A percentile compares a stretch with the other conserved stretches of the same genome.
These are phyloP conservation scores for Drosophila demipolita DNA, from an alignment of 2,888 invertebrate species.

Conservation along the genomic window DNA sequence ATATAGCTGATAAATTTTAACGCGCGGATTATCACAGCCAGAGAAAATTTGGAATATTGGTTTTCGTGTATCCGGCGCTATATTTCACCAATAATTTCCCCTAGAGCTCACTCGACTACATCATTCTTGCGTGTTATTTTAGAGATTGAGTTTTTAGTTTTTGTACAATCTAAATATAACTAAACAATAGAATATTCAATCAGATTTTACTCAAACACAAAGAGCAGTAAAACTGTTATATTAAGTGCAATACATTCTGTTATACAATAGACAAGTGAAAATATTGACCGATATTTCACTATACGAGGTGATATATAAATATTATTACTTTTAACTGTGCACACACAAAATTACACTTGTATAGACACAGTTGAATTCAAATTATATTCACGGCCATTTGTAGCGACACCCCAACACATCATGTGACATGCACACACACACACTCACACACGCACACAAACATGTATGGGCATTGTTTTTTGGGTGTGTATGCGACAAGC, in stretches of 20 bases:
- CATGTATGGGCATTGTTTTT: constrained; percentile 11
- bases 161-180: background rate
- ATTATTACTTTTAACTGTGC: constrained; percentile 30
- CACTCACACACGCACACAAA: background rate
- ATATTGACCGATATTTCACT: constrained; percentile 2
- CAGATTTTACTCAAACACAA: background rate
- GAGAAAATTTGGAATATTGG: too few relatives aligned
- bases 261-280: background rate
- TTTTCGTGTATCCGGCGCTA: too few relatives aligned
- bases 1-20: too few relatives aligned
- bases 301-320: constrained; percentile 15
- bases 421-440: constrained; percentile 15
- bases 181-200: background rate
- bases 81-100: too few relatives aligned
- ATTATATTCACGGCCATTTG: constrained; percentile 42
- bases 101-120: too few relatives aligned
- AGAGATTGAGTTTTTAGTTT: background rate
- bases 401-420: constrained; percentile 24
- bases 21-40: too few relatives aligned
- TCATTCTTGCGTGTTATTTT: background rate
- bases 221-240: background rate
- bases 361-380: constrained; percentile 24
- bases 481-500: constrained; percentile 56
- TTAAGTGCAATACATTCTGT: constrained; percentile 21
- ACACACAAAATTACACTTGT: background rate